These are phyloP conservation scores for Melieria picta DNA, from an alignment of 2,888 invertebrate genomes.

Conservation along the genomic window DNA sequence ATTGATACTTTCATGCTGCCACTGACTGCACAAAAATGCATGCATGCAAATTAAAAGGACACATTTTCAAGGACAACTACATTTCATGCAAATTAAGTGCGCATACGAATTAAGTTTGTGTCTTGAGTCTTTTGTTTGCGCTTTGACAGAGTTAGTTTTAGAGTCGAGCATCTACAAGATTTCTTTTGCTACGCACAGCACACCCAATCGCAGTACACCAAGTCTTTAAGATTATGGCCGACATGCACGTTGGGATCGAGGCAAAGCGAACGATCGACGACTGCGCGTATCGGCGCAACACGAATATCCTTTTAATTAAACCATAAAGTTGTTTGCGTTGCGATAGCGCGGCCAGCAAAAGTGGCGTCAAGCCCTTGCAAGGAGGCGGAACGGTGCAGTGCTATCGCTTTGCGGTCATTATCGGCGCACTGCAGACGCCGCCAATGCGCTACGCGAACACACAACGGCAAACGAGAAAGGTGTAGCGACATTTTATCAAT, in stretches of 20 bases:
- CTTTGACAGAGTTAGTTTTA: no score
- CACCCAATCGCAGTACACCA: constrained; percentile 35
- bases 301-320: constrained; percentile 64
- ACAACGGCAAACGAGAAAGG: background rate
- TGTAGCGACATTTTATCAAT: constrained; percentile 24
- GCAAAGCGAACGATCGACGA: background rate
- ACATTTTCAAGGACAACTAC: constrained; percentile 43
- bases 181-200: background rate
- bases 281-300: constrained; percentile 44
- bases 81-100: constrained; percentile 29
- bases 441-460: background rate
- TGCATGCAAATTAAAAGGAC: constrained; percentile 32
- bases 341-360: constrained; percentile 8
- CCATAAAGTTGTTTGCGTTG: constrained; percentile 46
- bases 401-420: constrained; percentile 46
- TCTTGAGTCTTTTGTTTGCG: background rate
- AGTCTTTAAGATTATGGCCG: constrained; percentile 58
- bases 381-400: background rate
- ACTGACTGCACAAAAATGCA: no score
- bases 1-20: no score
- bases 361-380: constrained; percentile 22
- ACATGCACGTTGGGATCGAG: constrained; percentile 31
- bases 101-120: constrained; percentile 18
- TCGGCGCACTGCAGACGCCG: constrained; percentile 21
- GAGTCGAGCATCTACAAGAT: background rate